phyloP scores from a whole-genome alignment of 2,797 vertebrate genomes.

The Ctenosaura bakeri region DNA sequence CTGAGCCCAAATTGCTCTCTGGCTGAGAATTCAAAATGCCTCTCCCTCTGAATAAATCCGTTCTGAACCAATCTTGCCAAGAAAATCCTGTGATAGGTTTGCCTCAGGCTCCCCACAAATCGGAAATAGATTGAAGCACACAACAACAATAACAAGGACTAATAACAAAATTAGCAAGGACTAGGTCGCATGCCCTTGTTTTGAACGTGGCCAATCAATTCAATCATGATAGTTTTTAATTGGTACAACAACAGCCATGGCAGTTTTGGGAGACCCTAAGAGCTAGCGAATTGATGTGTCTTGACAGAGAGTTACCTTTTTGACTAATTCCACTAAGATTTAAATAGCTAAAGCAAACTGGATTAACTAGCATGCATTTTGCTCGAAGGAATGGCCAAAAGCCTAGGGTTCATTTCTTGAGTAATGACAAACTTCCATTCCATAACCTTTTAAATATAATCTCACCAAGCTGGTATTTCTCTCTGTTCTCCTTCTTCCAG shows the following conservation, averaged over 20 bases:
- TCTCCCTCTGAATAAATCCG: no score
- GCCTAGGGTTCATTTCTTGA: constrained; percentile 10
- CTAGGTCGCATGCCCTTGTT: neutral
- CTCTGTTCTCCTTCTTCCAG: neutral
- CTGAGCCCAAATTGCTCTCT: no score
- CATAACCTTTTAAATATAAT: constrained; percentile 21
- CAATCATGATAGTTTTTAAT: neutral
- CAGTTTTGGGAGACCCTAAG: neutral
- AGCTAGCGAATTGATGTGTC: neutral
- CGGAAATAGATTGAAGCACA: no score
- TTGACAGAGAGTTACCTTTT: neutral
- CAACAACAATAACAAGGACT: no score
- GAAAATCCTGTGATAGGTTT: no score
- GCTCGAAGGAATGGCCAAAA: neutral
- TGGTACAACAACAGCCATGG: neutral
- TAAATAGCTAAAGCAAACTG: neutral
- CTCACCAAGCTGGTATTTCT: constrained; percentile 19
- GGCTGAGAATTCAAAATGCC: no score
- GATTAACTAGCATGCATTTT: neutral
- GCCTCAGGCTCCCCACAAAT: no score
- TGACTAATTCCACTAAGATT: neutral
- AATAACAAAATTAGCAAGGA: neutral
- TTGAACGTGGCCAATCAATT: no score
- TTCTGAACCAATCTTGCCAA: no score
- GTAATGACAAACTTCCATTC: constrained; percentile 25